Conservation (phyloP, 2,888 invertebrate species). For the Plemyria rubiginata region DNA sequence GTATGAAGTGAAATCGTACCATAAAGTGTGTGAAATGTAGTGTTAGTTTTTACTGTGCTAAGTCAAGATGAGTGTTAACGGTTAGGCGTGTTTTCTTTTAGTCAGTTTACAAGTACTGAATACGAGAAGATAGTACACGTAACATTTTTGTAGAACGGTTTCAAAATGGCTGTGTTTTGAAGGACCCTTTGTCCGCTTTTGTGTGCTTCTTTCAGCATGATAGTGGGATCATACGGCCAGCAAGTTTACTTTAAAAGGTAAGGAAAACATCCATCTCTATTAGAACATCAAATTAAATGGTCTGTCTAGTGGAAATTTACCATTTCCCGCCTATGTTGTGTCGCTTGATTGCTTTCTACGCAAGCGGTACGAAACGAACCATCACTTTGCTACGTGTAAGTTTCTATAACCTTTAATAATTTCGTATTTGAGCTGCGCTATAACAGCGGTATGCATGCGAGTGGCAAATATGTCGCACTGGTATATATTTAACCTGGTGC, state of each 20-base stretch:
- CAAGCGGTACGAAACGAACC: slow-evolving; percentile 69
- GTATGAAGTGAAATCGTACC: slow-evolving; percentile 84
- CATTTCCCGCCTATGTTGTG: slow-evolving; percentile 70
- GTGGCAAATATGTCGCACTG: slow-evolving; percentile 45
- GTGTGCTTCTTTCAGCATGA: slow-evolving; percentile 88
- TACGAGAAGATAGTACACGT: slow-evolving; percentile 77
- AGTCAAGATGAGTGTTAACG: slow-evolving; percentile 83
- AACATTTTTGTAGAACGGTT: slow-evolving; percentile 81
- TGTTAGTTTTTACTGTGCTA: slow-evolving; percentile 80
- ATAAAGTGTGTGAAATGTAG: slow-evolving; percentile 83
- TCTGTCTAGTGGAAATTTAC: slow-evolving; percentile 74
- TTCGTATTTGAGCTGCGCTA: slow-evolving; percentile 54
- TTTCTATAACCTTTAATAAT: slow-evolving; percentile 72
- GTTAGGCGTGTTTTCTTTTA: slow-evolving; percentile 65
- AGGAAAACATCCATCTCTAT: slow-evolving; percentile 64
- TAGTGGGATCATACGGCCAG: slow-evolving; percentile 87
- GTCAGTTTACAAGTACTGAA: slow-evolving; percentile 62
- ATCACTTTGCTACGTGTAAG: slow-evolving; percentile 77
- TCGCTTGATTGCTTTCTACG: slow-evolving; percentile 79
- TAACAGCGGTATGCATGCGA: slow-evolving; percentile 50
- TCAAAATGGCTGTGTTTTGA: slow-evolving; percentile 91
- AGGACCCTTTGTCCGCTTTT: slow-evolving; percentile 87
- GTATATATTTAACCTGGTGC: slow-evolving; percentile 60
- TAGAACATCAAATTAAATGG: slow-evolving; percentile 51
- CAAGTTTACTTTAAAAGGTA: slow-evolving; percentile 87